Base-by-base conservation (phyloP, 2,888 invertebrate species). In the Cremastobaeus sp. region DNA sequence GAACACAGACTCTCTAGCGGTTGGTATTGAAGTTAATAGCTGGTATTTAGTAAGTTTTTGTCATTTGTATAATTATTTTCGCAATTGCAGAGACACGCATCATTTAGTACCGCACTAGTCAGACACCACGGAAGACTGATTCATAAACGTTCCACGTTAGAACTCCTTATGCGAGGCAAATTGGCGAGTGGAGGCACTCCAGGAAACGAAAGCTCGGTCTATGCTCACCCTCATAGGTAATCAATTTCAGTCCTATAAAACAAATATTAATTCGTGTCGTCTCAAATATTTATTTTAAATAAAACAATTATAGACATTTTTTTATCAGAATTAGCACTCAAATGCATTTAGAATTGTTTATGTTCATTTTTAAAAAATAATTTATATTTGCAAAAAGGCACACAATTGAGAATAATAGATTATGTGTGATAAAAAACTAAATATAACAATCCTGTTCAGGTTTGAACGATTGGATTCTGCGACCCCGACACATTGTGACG, bases 71-170 rank as follows among this genome's bases (percentile, higher is more conserved):
- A 11, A 50, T 60, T 15, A 4, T 20, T 37, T 37, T 12, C 25
- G 14, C 18, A 41, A 59, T 65, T 70, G 73, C 78, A 94, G 92
- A 91, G 96, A 73, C 94, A 94, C 83, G 92, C 94, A 1, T 96
- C 96, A 1, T 93, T 96, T 88, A 95, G 94, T 79, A 95, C 95
- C 50, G 95, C 95, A 82, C 90, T 95, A 82, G 95, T 96, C 35
- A 92, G 96, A 28, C 94, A 95, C 69, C 96, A 96, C 81, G 94
- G 96, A 2, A 91, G 95, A 70, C 90, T 94, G 77, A 92, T 94
- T 75, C 98, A 97, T 89, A 96, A 96, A 89, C 92, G 96, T 47
- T 95, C 95, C 37, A 98, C 98, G 0, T 89, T 96, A 64, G 96
- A 97, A 88, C 93, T 98, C 79, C 90, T 98, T 79, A 94, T 95